Conservation (phyloP, 92 coral and sea anemone species). For the Bergia sp. region DNA sequence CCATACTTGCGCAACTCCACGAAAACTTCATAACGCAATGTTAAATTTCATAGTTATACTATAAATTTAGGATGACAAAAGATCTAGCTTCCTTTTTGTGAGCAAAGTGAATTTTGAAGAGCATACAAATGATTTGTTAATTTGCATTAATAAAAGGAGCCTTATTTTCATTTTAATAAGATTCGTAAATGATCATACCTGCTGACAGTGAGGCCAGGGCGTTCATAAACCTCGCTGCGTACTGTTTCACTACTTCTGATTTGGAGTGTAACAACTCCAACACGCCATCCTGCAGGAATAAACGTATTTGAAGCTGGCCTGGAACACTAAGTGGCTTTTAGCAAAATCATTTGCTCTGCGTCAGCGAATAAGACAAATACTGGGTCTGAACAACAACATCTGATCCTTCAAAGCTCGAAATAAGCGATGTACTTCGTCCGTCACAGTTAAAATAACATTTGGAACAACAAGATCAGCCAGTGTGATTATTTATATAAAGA, state of each 20-base stretch:
- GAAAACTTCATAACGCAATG: not conserved
- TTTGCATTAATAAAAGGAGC: not conserved
- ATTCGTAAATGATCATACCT: conserved; percentile 52
- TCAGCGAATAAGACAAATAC: too few relatives aligned
- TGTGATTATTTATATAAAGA: too few relatives aligned
- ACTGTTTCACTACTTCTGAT: conserved; percentile 86
- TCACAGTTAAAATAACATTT: too few relatives aligned
- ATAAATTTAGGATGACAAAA: not conserved
- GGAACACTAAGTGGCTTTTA: too few relatives aligned
- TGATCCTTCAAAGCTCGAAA: too few relatives aligned
- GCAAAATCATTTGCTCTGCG: too few relatives aligned
- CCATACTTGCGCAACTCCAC: not conserved
- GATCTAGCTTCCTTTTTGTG: not conserved
- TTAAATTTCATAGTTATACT: not conserved
- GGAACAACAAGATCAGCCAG: too few relatives aligned
- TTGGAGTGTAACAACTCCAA: conserved; percentile 73
- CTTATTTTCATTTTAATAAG: not conserved
- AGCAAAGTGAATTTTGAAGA: not conserved
- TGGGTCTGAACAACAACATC: too few relatives aligned
- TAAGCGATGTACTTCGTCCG: too few relatives aligned
- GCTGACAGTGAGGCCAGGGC: conserved; percentile 92
- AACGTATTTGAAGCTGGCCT: not conserved
- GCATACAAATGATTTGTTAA: not conserved
- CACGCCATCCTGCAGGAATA: conserved; percentile 63
- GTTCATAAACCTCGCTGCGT: conserved; percentile 86